Evolutionary conservation across 2,797 vertebrate genomes (phyloP).

Genomic region (Oryzias sinensis): DNA sequence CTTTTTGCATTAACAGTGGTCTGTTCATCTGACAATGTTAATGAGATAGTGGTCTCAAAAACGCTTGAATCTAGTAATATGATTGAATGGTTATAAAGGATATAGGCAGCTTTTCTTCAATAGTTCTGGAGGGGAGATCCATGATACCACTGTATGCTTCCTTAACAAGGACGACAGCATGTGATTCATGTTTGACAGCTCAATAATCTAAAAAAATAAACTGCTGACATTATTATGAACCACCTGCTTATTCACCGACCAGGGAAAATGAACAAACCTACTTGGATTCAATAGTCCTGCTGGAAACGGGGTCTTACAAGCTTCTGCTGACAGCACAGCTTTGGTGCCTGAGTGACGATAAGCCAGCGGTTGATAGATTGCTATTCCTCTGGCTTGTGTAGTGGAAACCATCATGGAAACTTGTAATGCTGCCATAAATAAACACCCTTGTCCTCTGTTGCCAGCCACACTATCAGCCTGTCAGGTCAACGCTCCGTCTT

Average conservation of each 20-base stretch:
- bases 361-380: slow-evolving; percentile 49
- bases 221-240: not conserved
- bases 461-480: slow-evolving; percentile 33
- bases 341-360: slow-evolving; percentile 44
- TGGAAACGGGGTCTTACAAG: slow-evolving; percentile 17
- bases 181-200: no score
- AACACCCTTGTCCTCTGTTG: slow-evolving; percentile 51
- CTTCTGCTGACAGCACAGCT: slow-evolving; percentile 38
- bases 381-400: slow-evolving; percentile 48
- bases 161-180: no score
- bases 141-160: no score
- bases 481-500: slow-evolving; percentile 1
- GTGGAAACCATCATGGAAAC: slow-evolving; percentile 70
- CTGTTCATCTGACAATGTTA: no score
- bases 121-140: no score
- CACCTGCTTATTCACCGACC: not conserved
- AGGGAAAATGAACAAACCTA: slow-evolving; percentile 2
- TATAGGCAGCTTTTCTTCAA: no score
- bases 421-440: slow-evolving; percentile 72
- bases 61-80: no score
- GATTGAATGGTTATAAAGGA: no score
- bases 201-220: not conserved
- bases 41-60: no score
- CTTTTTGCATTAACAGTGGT: no score
- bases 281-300: slow-evolving; percentile 1